These are phyloP conservation scores for Pangasianodon gigas DNA, from an alignment of 2,113 vertebrate species.

Conservation along the genomic window DNA sequence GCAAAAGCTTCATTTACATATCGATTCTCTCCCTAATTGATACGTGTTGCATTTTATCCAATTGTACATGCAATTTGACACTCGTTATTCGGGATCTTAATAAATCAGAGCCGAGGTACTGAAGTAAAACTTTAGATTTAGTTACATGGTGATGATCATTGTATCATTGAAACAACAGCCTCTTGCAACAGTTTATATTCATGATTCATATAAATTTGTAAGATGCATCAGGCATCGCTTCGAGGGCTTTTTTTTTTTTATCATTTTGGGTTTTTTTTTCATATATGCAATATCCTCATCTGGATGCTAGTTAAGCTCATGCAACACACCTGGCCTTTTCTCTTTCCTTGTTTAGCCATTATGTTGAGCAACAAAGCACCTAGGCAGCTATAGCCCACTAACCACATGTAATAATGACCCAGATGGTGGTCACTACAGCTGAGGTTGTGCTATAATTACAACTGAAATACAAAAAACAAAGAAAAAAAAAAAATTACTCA, in stretches of 20 bases:
- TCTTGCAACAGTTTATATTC: background rate
- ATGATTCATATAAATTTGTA: background rate
- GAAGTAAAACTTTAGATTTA: background rate
- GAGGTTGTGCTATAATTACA: conserved; percentile 52
- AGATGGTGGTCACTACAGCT: conserved; percentile 53
- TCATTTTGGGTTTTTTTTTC: background rate
- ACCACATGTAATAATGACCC: conserved; percentile 57
- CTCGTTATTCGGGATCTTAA: background rate
- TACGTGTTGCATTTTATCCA: background rate
- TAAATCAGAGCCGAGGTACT: background rate
- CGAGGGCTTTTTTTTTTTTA: too few species aligned
- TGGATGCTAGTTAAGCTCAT: background rate
- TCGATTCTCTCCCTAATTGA: background rate
- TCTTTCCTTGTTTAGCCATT: conserved; percentile 47
- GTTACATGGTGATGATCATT: background rate
- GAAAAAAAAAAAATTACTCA: conserved; percentile 1
- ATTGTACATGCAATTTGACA: background rate
- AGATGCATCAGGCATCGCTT: background rate
- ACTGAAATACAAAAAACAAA: background rate
- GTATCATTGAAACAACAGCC: background rate
- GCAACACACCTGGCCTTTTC: conserved; percentile 48
- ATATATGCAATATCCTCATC: background rate
- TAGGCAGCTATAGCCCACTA: conserved; percentile 38
- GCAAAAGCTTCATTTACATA: background rate
- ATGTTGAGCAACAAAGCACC: conserved; percentile 35